These are phyloP conservation scores for Polylopha cassiicola DNA, from an alignment of 2,888 invertebrate genomes.

Conservation along the genomic window DNA sequence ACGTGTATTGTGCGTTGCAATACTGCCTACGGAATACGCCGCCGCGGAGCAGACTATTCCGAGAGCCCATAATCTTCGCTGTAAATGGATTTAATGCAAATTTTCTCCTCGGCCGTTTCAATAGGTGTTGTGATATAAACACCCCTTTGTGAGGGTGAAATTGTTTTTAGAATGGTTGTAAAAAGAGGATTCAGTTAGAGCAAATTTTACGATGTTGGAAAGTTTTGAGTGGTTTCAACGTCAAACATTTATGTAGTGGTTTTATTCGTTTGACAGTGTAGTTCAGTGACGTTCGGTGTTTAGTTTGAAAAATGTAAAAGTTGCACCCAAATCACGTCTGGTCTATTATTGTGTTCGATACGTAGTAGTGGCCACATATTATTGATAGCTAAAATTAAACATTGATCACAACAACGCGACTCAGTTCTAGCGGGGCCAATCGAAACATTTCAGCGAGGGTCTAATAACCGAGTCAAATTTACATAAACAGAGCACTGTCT, in stretches of 20 bases:
- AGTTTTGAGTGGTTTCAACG: slow-evolving; percentile 3
- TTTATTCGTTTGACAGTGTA: not conserved
- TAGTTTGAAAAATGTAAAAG: too few relatives aligned
- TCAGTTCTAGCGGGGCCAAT: slow-evolving; percentile 47
- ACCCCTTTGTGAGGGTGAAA: slow-evolving; percentile 49
- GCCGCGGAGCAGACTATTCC: slow-evolving; percentile 52
- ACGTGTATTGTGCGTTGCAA: slow-evolving; percentile 63
- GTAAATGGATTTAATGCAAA: slow-evolving; percentile 71
- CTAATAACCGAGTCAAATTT: slow-evolving; percentile 67
- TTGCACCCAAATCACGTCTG: too few relatives aligned
- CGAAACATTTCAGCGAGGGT: slow-evolving; percentile 47
- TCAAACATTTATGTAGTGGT: not conserved
- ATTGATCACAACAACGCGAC: slow-evolving; percentile 44
- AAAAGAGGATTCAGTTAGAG: slow-evolving; percentile 25
- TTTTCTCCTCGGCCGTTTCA: slow-evolving; percentile 49
- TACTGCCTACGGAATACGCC: slow-evolving; percentile 44
- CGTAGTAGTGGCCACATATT: too few relatives aligned
- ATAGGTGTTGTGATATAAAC: slow-evolving; percentile 55
- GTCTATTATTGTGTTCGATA: too few relatives aligned
- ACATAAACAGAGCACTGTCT: slow-evolving; percentile 69
- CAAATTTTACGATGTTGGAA: slow-evolving; percentile 24
- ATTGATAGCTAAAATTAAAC: slow-evolving; percentile 39
- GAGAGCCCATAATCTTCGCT: slow-evolving; percentile 56
- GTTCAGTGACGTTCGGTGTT: not conserved
- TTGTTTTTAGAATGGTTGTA: slow-evolving; percentile 39